phyloP scores from a whole-genome alignment of 2,888 invertebrate genomes.

The Aleiodes leptofemur region DNA sequence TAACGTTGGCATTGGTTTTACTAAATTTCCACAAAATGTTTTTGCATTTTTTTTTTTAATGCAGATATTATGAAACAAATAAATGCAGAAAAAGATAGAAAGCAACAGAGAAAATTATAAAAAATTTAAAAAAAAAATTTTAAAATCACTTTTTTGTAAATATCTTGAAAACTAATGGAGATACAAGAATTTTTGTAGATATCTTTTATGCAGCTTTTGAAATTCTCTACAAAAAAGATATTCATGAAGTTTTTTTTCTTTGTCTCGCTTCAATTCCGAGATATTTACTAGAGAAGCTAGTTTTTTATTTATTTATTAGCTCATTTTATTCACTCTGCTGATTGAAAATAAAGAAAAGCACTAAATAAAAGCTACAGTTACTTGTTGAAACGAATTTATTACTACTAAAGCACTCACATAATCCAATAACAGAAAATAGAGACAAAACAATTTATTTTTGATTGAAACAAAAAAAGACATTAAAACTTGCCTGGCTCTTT shows the following conservation, averaged over 20 bases:
- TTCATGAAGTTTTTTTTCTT: too few species aligned
- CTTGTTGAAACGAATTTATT: neutral
- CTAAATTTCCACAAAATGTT: constrained; percentile 40
- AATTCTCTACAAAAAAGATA: too few species aligned
- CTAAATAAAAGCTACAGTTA: too few species aligned
- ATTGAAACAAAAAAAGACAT: neutral
- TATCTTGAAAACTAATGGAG: too few species aligned
- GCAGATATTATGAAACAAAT: neutral
- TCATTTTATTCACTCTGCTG: too few species aligned
- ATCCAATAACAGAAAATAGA: neutral
- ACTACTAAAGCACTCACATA: neutral
- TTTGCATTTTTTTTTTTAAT: neutral
- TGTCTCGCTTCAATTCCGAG: too few species aligned
- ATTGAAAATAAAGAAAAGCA: too few species aligned
- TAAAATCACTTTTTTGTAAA: too few species aligned
- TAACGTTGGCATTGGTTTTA: constrained; percentile 51
- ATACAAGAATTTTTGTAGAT: too few species aligned
- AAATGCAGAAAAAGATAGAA: neutral
- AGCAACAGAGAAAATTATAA: neutral
- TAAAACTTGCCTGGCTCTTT: constrained; percentile 66
- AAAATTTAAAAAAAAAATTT: neutral
- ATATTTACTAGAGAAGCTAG: too few species aligned
- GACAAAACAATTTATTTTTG: neutral
- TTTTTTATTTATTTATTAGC: too few species aligned
- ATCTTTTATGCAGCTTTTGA: too few species aligned